Conservation (phyloP, 2,797 vertebrate species). For the Schizopygopsis malacanthus region DNA sequence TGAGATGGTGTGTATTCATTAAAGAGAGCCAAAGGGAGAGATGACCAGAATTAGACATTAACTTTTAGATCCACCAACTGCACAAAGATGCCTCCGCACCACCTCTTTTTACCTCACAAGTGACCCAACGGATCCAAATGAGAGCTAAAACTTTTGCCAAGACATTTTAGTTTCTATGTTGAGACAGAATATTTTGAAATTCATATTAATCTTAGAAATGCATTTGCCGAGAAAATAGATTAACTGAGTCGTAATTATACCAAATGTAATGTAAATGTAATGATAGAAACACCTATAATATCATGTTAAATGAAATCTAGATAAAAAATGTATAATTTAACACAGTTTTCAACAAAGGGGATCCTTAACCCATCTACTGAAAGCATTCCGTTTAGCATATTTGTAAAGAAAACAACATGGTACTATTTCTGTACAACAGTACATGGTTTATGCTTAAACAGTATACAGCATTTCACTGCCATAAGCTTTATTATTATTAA, state of each 20-base stretch:
- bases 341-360: background rate
- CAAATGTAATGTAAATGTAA: background rate
- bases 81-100: background rate
- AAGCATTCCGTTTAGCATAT: no score
- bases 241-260: background rate
- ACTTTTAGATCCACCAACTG: conserved; percentile 41
- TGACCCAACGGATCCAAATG: background rate
- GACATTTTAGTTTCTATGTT: background rate
- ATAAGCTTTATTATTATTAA: background rate
- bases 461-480: background rate
- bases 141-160: conserved; percentile 14
- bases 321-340: background rate
- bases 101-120: conserved; percentile 11
- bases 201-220: background rate
- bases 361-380: background rate
- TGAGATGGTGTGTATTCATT: conserved; percentile 49
- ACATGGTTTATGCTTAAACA: background rate
- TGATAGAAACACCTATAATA: background rate
- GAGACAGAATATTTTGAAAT: background rate
- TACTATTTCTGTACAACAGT: background rate
- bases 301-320: background rate
- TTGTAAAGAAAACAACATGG: no score
- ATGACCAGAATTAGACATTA: conserved; percentile 58
- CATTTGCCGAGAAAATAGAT: background rate
- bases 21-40: conserved; percentile 42